phyloP scores from a whole-genome alignment of 2,113 vertebrate species.

The Narcine bancroftii region DNA sequence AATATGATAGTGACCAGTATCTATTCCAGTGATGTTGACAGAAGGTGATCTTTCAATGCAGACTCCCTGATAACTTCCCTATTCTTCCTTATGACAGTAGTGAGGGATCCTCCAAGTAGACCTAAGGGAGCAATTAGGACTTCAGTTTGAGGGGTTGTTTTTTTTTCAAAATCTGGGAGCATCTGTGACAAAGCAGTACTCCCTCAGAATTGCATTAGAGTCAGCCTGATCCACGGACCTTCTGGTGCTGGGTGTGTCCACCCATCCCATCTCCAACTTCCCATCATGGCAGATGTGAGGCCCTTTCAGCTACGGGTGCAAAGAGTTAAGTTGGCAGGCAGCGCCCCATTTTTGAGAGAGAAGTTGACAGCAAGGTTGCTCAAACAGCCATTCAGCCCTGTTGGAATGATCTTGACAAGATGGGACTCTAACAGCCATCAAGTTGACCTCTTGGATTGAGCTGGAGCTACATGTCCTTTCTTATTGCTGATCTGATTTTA shows the following conservation, averaged over 20 bases:
- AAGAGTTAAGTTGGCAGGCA: background rate
- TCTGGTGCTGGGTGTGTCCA: background rate
- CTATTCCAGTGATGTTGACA: background rate
- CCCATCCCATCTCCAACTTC: background rate
- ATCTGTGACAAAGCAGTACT: background rate
- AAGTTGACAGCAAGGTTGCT: too few species aligned
- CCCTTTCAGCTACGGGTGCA: background rate
- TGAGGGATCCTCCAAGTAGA: background rate
- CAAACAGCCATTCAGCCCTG: background rate
- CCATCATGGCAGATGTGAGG: too few species aligned
- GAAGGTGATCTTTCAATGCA: background rate
- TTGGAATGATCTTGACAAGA: background rate
- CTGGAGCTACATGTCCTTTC: background rate
- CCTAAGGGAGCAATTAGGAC: background rate
- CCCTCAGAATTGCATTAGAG: background rate
- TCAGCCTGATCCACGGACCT: background rate
- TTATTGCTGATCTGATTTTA: background rate
- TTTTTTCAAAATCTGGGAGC: background rate
- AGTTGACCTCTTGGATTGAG: background rate
- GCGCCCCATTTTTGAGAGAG: background rate
- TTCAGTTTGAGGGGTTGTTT: background rate
- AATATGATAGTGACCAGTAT: background rate
- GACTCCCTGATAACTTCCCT: background rate
- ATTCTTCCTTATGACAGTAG: background rate
- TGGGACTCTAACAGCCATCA: background rate